A percentile compares a stretch with the other conserved stretches of the same genome.
Conservation (phyloP, 2,888 invertebrate species). For the Diplolepis rosae region DNA sequence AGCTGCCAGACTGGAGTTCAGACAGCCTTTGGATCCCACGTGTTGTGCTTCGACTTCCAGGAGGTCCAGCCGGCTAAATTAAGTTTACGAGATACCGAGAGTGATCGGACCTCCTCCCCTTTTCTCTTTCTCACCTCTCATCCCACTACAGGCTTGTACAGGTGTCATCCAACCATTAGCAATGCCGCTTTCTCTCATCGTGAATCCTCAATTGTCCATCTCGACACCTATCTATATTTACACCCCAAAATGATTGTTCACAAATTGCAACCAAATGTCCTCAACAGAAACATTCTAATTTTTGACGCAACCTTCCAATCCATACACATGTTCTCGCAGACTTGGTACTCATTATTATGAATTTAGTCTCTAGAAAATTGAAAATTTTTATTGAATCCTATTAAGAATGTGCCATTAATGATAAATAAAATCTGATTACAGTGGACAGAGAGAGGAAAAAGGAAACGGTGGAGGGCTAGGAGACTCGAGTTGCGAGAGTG, state of each 20-base stretch:
- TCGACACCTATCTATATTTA: neutral
- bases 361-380: too few species aligned
- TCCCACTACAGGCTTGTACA: constrained; percentile 35
- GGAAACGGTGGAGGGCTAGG: constrained; percentile 64
- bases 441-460: constrained; percentile 70
- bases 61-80: constrained; percentile 67
- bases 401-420: constrained; percentile 5
- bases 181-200: constrained; percentile 34
- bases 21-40: constrained; percentile 20
- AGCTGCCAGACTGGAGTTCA: neutral
- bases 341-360: too few species aligned
- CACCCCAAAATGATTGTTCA: constrained; percentile 7
- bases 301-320: neutral
- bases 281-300: neutral
- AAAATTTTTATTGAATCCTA: too few species aligned
- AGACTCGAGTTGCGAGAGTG: constrained; percentile 71
- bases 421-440: constrained; percentile 50
- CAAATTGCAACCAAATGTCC: constrained; percentile 1
- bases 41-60: constrained; percentile 54
- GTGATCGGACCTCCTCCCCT: constrained; percentile 42
- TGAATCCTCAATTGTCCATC: constrained; percentile 39
- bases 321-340: too few species aligned
- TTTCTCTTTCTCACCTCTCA: constrained; percentile 44
- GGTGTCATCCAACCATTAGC: constrained; percentile 44
- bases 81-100: constrained; percentile 68